Evolutionary conservation across 1,140 invertebrate genomes (phyloP).

Genomic region (Neuroterus valhalla): DNA sequence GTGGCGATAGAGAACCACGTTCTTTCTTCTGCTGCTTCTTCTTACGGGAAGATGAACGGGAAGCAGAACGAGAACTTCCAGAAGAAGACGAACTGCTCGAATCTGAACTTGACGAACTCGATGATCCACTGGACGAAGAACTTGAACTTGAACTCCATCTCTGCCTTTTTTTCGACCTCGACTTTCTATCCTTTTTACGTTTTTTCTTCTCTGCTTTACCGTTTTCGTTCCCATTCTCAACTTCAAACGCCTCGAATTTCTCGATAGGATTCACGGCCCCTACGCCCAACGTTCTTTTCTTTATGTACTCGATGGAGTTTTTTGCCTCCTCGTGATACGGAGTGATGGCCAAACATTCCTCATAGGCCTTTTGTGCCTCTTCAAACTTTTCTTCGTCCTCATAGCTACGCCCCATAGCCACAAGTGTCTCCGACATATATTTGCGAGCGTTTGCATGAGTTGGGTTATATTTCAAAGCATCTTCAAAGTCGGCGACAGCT

Average conservation of each 20-base stretch:
- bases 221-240: conserved; percentile 64
- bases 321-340: conserved; percentile 90
- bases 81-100: conserved; percentile 77
- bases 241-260: conserved; percentile 67
- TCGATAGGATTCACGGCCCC: conserved; percentile 63
- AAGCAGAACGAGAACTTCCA: conserved; percentile 79
- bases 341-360: conserved; percentile 86
- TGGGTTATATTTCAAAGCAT: conserved; percentile 90
- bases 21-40: conserved; percentile 81
- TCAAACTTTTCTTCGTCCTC: conserved; percentile 89
- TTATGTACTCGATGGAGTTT: conserved; percentile 86
- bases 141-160: conserved; percentile 79
- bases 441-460: conserved; percentile 95
- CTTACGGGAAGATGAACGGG: conserved; percentile 75
- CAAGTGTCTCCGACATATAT: conserved; percentile 94
- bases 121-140: conserved; percentile 79
- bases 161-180: conserved; percentile 81
- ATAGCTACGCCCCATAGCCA: conserved; percentile 88
- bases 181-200: conserved; percentile 82
- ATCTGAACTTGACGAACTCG: conserved; percentile 76
- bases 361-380: conserved; percentile 88
- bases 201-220: conserved; percentile 83
- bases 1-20: conserved; percentile 83
- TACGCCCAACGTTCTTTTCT: conserved; percentile 76
- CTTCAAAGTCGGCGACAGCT: conserved; percentile 96